Base-by-base conservation (phyloP, 1,140 invertebrate species). In the Belonocnema kinseyi region DNA sequence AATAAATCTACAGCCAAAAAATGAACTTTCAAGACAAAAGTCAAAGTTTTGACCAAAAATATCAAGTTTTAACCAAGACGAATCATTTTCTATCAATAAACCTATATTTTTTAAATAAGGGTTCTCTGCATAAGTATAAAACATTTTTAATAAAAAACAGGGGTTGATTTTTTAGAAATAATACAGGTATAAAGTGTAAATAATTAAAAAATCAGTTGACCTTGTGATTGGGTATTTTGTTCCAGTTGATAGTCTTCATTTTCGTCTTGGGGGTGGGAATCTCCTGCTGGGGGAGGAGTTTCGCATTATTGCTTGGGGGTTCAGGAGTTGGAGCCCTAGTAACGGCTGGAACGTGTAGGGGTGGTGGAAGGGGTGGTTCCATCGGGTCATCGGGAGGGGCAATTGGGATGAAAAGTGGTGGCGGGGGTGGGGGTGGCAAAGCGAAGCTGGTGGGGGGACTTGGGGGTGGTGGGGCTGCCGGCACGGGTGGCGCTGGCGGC, bases 231-330 rank as follows among this genome's bases (percentile, higher is more conserved):
- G 97, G 96, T 85, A 98, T 97, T 90, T 98, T 98, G 87, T 96
- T 97, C 97, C 97, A 98, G 88, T 98, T 98, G 77, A 98, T 95
- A 6, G 97, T 97, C 90, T 97, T 97, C 97, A 98, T 97, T 88
- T 98, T 98, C n/a, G 95, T 94, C 90, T 96, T 96, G 5, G 97
- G 97, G 58, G 95, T 94, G 0, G 97, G 97, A 54, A 95, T 97
- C 83, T 96, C 95, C 88, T 97, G 96, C 86, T 98, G 97, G 3
- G 97, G 97, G 81, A 97, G 92, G 84, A 93, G 83, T 74, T 91
- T 91, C 74, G 90, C 82, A 82, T 88, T 84, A 86, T 88, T 80
- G 85, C 82, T 87, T 71, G 90, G 86, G 12, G 87, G 82, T 85
- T 91, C 77, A 83, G 91, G 81, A 82, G 92, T 85, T 77, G 91